Evolutionary conservation across 2,888 invertebrate genomes (phyloP).

Genomic region (Creontiades dilutus): DNA sequence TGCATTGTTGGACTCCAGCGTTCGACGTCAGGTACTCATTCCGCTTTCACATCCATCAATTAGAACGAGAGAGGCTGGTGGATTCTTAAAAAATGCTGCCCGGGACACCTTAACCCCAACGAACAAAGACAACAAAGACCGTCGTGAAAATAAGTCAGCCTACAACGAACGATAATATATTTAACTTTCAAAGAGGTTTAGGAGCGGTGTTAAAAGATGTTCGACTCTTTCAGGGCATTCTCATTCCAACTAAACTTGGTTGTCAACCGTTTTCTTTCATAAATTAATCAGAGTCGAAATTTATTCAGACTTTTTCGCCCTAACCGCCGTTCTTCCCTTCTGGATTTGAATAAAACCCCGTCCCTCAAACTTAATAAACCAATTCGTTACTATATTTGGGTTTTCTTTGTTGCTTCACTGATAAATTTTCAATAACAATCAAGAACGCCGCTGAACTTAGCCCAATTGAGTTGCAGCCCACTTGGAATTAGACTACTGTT

Average conservation of each 20-base stretch:
- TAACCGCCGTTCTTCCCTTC: background rate
- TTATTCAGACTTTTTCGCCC: constrained; percentile 9
- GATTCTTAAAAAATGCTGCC: constrained; percentile 31
- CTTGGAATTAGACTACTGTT: too few species aligned
- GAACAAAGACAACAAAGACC: constrained; percentile 51
- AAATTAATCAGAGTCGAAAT: constrained; percentile 29
- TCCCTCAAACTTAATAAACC: background rate
- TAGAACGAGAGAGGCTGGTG: background rate
- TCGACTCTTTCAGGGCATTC: constrained; percentile 29
- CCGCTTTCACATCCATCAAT: constrained; percentile 26
- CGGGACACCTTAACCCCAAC: background rate
- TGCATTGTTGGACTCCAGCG: background rate
- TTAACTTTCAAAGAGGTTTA: constrained; percentile 21
- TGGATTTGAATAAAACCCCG: background rate
- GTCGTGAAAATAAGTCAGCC: constrained; percentile 44
- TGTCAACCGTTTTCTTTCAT: constrained; percentile 16
- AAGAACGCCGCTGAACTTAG: too few species aligned
- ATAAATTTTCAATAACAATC: too few species aligned
- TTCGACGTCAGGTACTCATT: background rate
- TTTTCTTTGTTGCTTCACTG: too few species aligned
- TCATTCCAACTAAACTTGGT: constrained; percentile 14
- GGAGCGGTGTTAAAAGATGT: constrained; percentile 23
- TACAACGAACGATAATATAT: constrained; percentile 35
- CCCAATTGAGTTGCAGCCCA: too few species aligned
- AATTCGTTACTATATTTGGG: background rate